These are phyloP conservation scores for Hippocampus zosterae DNA, from an alignment of 2,113 vertebrate species.

Conservation along the genomic window DNA sequence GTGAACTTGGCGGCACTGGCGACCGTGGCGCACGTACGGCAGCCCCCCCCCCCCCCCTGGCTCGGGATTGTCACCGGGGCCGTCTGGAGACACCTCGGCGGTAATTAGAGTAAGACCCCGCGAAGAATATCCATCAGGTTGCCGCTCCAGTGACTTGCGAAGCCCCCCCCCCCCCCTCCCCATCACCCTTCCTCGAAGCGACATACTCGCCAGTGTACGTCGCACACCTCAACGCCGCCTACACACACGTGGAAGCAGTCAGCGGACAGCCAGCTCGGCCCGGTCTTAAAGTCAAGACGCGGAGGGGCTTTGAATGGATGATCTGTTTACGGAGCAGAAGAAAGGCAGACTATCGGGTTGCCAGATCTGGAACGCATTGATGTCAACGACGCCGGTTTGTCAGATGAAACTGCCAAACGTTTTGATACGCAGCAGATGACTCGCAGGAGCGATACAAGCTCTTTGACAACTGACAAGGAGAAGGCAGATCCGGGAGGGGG, in stretches of 20 bases:
- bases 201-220: conserved; percentile 13
- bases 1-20: conserved; percentile 26
- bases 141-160: conserved; percentile 60
- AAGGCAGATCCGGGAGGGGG: conserved; percentile 17
- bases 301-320: conserved; percentile 64
- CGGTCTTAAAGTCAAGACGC: conserved; percentile 59
- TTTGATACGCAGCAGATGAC: conserved; percentile 63
- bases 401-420: conserved; percentile 55
- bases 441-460: conserved; percentile 32
- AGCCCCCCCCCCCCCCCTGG: not conserved
- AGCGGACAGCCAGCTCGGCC: conserved; percentile 51
- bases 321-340: conserved; percentile 70
- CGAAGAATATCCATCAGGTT: conserved; percentile 58
- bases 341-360: conserved; percentile 61
- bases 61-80: conserved; percentile 54
- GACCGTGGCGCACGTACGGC: conserved; percentile 60
- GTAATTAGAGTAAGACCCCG: conserved; percentile 67
- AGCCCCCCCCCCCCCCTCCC: conserved; percentile 34
- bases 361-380: conserved; percentile 69
- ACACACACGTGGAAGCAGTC: conserved; percentile 71
- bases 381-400: conserved; percentile 57
- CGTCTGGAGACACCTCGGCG: conserved; percentile 59
- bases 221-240: conserved; percentile 49
- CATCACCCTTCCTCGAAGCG: not conserved
- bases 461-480: conserved; percentile 20